These are phyloP conservation scores for Cordylochernes scorpioides DNA, from an alignment of 2,888 invertebrate species.

Conservation along the genomic window DNA sequence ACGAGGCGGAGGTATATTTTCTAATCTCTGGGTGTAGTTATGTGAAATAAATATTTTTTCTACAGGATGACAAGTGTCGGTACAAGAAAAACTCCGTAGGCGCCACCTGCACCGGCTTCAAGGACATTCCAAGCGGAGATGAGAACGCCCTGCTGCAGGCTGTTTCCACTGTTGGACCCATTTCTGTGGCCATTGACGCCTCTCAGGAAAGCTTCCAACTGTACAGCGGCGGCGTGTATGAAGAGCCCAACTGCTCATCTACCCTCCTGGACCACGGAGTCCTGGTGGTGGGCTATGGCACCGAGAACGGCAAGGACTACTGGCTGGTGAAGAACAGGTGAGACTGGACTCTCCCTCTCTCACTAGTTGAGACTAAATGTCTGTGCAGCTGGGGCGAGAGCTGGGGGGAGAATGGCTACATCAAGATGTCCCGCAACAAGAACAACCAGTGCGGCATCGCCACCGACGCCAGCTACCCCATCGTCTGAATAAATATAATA, in stretches of 20 bases:
- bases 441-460: no score
- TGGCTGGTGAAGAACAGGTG: conserved; percentile 73
- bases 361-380: no score
- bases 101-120: conserved; percentile 17
- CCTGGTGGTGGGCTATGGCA: conserved; percentile 50
- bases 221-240: conserved; percentile 32
- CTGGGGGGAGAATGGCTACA: no score
- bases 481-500: no score
- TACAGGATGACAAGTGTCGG: conserved; percentile 3
- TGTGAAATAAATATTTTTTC: no score
- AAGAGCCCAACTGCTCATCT: conserved; percentile 43
- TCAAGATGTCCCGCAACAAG: no score
- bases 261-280: conserved; percentile 56
- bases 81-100: conserved; percentile 10
- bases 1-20: conserved; percentile 17
- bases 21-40: background rate
- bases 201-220: conserved; percentile 16
- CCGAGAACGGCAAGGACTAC: conserved; percentile 33
- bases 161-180: conserved; percentile 18
- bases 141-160: conserved; percentile 17
- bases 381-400: no score
- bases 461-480: no score
- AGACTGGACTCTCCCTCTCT: no score
- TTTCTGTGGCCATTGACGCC: conserved; percentile 17
- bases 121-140: conserved; percentile 17